Evolutionary conservation across 2,888 invertebrate genomes (phyloP).

Genomic region (Apodemia zela): DNA sequence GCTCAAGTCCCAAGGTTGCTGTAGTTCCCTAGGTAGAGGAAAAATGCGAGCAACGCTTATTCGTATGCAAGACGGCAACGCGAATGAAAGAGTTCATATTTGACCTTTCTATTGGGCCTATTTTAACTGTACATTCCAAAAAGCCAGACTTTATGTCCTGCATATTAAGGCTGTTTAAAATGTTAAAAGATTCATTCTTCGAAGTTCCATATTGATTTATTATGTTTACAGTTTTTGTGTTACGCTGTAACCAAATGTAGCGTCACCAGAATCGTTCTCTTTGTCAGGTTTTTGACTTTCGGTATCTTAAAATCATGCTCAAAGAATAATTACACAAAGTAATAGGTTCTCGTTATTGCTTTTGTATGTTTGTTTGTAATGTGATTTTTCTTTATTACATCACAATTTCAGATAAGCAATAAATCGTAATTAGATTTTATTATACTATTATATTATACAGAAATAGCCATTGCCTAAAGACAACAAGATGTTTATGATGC

Average conservation of each 20-base stretch:
- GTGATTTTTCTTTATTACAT: no score
- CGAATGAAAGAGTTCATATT: conserved; percentile 25
- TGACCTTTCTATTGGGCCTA: conserved; percentile 36
- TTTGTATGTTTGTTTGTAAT: no score
- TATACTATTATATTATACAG: no score
- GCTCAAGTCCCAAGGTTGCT: not conserved
- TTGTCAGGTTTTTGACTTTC: conserved; percentile 33
- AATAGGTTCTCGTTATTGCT: no score
- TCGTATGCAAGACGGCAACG: conserved; percentile 27
- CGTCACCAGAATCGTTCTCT: conserved; percentile 34
- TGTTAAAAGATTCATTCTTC: conserved; percentile 31
- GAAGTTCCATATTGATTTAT: conserved; percentile 16
- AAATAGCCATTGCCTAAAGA: no score
- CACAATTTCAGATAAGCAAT: no score
- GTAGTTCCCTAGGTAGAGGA: not conserved
- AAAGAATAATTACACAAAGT: no score
- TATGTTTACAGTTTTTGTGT: no score
- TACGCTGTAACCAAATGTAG: not conserved
- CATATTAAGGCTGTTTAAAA: conserved; percentile 34
- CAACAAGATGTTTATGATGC: no score
- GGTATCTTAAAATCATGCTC: not conserved
- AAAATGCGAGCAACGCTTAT: not conserved
- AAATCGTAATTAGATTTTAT: no score
- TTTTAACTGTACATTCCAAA: conserved; percentile 47
- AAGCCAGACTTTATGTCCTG: conserved; percentile 33